These are phyloP conservation scores for Acrossocheilus fasciatus DNA, from an alignment of 2,797 vertebrate genomes.

Conservation along the genomic window DNA sequence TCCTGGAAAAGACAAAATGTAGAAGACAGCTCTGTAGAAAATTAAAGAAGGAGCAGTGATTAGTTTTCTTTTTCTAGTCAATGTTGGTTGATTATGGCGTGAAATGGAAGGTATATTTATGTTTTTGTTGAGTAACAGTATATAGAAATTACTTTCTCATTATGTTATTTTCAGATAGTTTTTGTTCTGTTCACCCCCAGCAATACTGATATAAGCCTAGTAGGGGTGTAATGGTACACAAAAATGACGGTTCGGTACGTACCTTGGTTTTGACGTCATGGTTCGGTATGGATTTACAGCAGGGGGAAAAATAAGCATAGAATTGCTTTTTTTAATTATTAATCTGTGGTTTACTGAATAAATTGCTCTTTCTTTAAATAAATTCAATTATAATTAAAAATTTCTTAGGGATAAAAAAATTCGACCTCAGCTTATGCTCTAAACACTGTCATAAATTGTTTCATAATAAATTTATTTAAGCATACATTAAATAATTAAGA, in stretches of 20 bases:
- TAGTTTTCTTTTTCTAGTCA: background rate
- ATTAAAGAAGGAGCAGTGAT: background rate
- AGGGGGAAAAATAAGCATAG: background rate
- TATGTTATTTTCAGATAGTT: background rate
- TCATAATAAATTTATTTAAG: background rate
- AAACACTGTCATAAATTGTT: background rate
- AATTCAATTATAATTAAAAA: background rate
- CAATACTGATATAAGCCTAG: background rate
- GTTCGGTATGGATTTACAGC: too few species aligned
- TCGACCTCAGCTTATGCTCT: background rate
- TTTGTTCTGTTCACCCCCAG: background rate
- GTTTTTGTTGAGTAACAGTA: background rate
- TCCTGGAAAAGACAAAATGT: slow-evolving; percentile 4
- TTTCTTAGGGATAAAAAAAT: background rate
- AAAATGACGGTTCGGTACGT: too few species aligned
- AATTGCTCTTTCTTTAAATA: background rate
- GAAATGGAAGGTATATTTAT: background rate
- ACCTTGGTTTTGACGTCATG: too few species aligned
- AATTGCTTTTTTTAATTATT: background rate
- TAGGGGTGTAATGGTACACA: too few species aligned
- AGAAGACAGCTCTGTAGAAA: background rate
- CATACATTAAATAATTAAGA: background rate
- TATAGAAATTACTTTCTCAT: background rate
- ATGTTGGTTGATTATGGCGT: background rate
- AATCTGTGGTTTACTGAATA: background rate